Conservation (phyloP, 2,888 invertebrate genomes). For the Anthophora plumipes region DNA sequence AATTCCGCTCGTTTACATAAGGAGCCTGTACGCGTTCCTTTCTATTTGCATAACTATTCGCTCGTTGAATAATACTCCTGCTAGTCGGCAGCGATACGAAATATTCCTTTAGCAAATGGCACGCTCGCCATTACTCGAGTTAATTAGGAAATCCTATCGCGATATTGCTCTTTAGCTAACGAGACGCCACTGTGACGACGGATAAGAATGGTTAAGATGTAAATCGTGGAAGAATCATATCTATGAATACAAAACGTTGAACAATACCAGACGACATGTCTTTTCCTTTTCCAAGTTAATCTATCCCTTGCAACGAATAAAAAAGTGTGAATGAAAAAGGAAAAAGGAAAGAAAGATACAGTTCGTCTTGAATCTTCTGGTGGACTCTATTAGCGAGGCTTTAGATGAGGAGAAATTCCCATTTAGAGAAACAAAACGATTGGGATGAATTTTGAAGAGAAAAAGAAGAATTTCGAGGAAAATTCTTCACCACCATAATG, state of each 20-base stretch:
- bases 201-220: not conserved
- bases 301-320: not conserved
- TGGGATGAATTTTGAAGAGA: too few relatives aligned
- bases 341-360: too few relatives aligned
- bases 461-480: too few relatives aligned
- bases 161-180: not conserved
- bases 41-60: constrained; percentile 26
- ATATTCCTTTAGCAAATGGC: not conserved
- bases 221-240: not conserved
- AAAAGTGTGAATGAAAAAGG: too few relatives aligned
- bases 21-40: not conserved
- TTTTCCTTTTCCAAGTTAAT: not conserved
- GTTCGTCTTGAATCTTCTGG: too few relatives aligned
- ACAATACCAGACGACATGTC: not conserved
- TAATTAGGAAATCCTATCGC: constrained; percentile 10
- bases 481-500: too few relatives aligned
- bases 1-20: constrained; percentile 8
- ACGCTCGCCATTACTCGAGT: not conserved
- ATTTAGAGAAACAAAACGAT: too few relatives aligned
- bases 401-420: too few relatives aligned
- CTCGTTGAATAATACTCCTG: constrained; percentile 19
- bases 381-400: too few relatives aligned
- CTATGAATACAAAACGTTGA: not conserved
- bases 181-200: not conserved
- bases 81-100: not conserved